Base-by-base conservation (phyloP, 1,140 invertebrate species). In the Copidosoma floridanum region DNA sequence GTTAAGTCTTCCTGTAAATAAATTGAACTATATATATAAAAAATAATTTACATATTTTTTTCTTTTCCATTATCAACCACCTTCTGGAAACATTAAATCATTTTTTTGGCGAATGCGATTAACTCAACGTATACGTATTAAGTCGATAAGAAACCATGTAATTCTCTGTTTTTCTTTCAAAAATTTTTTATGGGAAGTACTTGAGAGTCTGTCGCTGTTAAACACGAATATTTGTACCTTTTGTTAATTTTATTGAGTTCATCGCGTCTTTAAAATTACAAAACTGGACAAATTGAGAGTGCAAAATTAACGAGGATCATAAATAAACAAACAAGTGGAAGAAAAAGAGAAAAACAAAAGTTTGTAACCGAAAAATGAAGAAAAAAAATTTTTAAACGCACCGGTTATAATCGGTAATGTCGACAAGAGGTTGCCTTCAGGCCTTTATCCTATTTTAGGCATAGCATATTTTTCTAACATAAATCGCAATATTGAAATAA, bases 381-480 rank as follows among this genome's bases (percentile, higher is more conserved):
- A 48, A 48, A 46, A 54, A 41, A 41, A 16, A n/a, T 14, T n/a
- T n/a, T n/a, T 8, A 53, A 53, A 43, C 38, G 52, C 58, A 61
- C 58, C 58, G 58, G 58, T n/a, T 60, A 40, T 60, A 60, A 73
- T 74, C 71, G 68, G 67, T 72, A 77, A 76, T 79, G 78, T 77
- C 70, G 72, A 76, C 69, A 73, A 75, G 75, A 71, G 68, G 69
- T 79, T 76, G 77, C 76, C 75, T 79, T 77, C 73, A 77, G 77
- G 74, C 75, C 75, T 79, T 78, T 72, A 79, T 79, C 75, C 74
- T 79, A 80, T 78, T 80, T 80, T 79, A 80, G 76, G 73, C 72
- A 79, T 80, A 80, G 76, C 73, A 80, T 80, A 80, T 80, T 80
- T 80, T 80, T 80, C 78, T 80, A 80, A 78, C 68, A 69, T 77